phyloP scores from a whole-genome alignment of 2,113 vertebrate species.

The Choloepus hoffmanni region DNA sequence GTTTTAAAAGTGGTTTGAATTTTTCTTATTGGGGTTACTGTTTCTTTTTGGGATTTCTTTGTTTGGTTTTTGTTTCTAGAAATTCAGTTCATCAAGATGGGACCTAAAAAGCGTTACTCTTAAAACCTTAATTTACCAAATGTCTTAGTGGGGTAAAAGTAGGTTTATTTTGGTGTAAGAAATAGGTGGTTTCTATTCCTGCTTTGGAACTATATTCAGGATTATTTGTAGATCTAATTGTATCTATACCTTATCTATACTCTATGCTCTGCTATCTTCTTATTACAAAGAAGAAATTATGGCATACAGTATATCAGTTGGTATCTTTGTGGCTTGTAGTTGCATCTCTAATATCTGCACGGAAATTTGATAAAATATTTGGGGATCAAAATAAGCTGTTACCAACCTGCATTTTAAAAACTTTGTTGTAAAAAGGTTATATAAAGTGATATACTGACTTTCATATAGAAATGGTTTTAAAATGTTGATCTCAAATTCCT shows the following conservation, averaged over 20 bases:
- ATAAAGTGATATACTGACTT: background rate
- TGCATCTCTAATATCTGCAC: background rate
- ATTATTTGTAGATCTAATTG: background rate
- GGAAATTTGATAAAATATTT: constrained; percentile 16
- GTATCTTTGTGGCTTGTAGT: background rate
- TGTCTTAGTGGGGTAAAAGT: constrained; percentile 17
- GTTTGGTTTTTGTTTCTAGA: constrained; percentile 59
- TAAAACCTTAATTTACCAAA: constrained; percentile 25
- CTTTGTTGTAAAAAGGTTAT: background rate
- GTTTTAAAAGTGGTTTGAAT: constrained; percentile 12
- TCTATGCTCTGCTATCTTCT: background rate
- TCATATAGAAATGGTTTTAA: constrained; percentile 38
- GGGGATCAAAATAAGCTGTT: constrained; percentile 20
- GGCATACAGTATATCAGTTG: background rate
- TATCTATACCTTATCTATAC: background rate
- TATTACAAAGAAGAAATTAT: background rate
- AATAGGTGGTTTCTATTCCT: background rate
- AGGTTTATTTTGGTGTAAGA: background rate
- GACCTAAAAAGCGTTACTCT: constrained; percentile 18
- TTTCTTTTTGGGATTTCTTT: constrained; percentile 1
- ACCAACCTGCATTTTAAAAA: constrained; percentile 52
- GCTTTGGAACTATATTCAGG: background rate
- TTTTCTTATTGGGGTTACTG: background rate
- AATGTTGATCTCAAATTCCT: constrained; percentile 39
- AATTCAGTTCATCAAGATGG: constrained; percentile 37